phyloP scores from a whole-genome alignment of 2,888 invertebrate species.

The Chrysolina oricalcia region DNA sequence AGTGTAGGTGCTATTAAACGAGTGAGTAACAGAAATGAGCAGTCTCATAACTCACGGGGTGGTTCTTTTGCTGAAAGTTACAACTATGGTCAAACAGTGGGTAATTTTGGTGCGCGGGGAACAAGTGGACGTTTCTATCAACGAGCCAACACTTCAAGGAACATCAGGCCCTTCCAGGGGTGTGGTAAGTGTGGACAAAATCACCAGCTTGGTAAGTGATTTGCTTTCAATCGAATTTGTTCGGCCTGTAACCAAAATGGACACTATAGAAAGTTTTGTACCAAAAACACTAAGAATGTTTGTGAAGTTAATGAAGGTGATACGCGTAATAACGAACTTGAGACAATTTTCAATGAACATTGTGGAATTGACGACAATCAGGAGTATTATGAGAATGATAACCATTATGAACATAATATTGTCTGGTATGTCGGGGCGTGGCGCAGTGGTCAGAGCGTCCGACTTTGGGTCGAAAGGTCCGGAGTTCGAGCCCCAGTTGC shows the following conservation, averaged over 20 bases:
- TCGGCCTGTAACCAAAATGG: constrained; percentile 18
- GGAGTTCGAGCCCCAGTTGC: no score
- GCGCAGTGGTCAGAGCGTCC: no score
- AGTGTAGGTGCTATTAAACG: constrained; percentile 1
- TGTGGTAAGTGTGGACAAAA: constrained; percentile 9
- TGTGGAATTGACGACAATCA: neutral
- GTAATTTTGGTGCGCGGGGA: no score
- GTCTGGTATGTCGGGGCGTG: no score
- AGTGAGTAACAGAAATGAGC: no score
- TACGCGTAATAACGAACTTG: constrained; percentile 6
- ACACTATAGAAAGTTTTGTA: constrained; percentile 21
- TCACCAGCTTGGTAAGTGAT: constrained; percentile 28
- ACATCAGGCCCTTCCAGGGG: no score
- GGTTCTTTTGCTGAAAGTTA: neutral
- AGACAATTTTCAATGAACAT: constrained; percentile 16
- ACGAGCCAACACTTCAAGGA: no score
- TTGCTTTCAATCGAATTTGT: constrained; percentile 14
- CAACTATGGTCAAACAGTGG: no score
- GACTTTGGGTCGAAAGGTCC: no score
- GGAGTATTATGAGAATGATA: neutral
- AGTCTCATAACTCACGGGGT: neutral
- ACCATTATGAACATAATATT: neutral
- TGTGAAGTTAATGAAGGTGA: neutral
- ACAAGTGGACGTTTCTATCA: no score
- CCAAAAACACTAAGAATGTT: neutral